A percentile compares a stretch with the other conserved stretches of the same genome.
Evolutionary conservation across 2,113 vertebrate species (phyloP).

Genomic region (Xenus cinereus): DNA sequence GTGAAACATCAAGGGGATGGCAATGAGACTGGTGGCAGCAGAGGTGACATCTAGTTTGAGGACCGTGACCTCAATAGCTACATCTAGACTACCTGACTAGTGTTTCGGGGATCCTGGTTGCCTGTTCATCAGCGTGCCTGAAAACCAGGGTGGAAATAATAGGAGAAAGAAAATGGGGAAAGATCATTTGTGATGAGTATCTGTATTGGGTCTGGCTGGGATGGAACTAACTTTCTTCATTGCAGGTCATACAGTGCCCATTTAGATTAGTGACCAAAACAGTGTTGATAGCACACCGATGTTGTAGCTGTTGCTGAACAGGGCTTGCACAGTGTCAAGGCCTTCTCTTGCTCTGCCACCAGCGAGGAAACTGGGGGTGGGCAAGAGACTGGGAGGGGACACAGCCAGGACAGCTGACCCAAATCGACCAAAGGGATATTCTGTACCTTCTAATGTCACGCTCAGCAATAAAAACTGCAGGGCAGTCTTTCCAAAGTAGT

Average conservation of each 20-base stretch:
- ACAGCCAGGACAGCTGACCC: background rate
- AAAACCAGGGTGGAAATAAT: background rate
- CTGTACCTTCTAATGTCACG: background rate
- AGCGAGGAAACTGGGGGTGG: background rate
- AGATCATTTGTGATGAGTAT: background rate
- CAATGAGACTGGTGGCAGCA: background rate
- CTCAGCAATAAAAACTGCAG: background rate
- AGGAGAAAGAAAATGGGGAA: background rate
- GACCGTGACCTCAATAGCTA: background rate
- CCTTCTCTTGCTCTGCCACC: background rate
- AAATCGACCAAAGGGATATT: accelerated
- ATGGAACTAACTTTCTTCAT: background rate
- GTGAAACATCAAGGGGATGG: background rate
- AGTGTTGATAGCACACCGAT: background rate
- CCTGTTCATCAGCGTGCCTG: background rate
- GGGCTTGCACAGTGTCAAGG: background rate
- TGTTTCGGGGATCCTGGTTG: background rate
- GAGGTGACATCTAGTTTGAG: background rate
- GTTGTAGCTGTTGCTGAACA: background rate
- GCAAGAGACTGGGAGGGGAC: background rate
- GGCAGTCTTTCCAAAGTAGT: background rate
- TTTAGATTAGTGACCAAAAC: background rate
- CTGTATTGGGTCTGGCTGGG: background rate
- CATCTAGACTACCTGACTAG: background rate
- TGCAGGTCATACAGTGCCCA: accelerated